These are phyloP conservation scores for Delphinus delphis DNA, from an alignment of 2,113 vertebrate species.

Conservation along the genomic window DNA sequence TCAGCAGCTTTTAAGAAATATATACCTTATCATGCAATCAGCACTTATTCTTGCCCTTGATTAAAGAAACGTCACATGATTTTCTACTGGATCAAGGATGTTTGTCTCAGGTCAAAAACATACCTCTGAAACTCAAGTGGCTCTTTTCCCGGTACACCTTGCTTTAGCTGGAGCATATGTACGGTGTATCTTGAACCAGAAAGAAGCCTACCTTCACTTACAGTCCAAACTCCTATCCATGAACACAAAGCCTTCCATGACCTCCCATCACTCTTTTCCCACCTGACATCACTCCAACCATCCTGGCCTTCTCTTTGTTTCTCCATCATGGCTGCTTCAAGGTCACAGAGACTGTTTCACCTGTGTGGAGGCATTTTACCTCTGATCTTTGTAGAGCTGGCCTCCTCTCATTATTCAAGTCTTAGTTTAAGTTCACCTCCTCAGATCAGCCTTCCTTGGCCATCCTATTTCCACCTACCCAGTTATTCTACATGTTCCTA, in stretches of 20 bases:
- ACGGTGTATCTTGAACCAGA: neutral
- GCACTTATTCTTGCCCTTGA: neutral
- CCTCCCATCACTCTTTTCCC: neutral
- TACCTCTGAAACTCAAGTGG: neutral
- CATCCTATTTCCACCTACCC: neutral
- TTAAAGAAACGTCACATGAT: neutral
- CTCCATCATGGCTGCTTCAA: neutral
- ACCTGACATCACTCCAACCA: no score
- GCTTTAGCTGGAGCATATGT: neutral
- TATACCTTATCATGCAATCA: neutral
- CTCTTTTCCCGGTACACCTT: neutral
- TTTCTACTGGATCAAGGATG: neutral
- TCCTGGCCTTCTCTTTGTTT: neutral
- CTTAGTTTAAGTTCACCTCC: neutral
- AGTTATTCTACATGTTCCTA: neutral
- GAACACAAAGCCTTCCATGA: neutral
- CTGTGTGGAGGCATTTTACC: neutral
- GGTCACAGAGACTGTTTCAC: neutral
- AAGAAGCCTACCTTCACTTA: neutral
- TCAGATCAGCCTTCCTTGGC: neutral
- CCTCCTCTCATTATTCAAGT: neutral
- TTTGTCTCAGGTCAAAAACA: neutral
- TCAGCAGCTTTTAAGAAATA: neutral
- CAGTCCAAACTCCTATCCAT: neutral
- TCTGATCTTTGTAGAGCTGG: accelerated